These are phyloP conservation scores for Spinus pinus DNA, from an alignment of 2,797 vertebrate genomes.

Conservation along the genomic window DNA sequence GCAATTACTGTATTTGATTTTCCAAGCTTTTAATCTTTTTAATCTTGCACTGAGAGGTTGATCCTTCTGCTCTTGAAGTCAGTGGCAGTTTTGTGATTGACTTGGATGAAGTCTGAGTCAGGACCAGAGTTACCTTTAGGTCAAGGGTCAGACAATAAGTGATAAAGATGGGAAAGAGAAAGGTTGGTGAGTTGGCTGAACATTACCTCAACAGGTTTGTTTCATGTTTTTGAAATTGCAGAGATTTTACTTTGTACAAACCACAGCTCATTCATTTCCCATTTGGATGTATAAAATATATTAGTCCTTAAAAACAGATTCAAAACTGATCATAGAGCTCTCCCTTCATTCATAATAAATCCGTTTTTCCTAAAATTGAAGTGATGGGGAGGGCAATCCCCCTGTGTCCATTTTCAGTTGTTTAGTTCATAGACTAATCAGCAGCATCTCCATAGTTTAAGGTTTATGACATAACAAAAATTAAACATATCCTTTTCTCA, in stretches of 20 bases:
- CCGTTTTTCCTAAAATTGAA: constrained; percentile 11
- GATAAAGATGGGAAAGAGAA: background rate
- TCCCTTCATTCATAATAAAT: constrained; percentile 24
- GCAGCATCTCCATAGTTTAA: constrained; percentile 52
- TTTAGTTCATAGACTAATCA: constrained; percentile 60
- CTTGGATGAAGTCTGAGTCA: background rate
- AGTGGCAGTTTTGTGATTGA: background rate
- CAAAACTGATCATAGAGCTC: background rate
- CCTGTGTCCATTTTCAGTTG: constrained; percentile 51
- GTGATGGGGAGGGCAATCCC: constrained; percentile 1
- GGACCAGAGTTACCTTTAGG: background rate
- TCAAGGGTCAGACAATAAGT: background rate
- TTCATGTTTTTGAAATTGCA: background rate
- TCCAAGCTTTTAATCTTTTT: background rate
- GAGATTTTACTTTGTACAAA: background rate
- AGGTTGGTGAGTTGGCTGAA: background rate
- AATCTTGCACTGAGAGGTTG: background rate
- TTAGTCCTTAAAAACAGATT: constrained; percentile 27
- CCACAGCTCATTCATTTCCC: background rate
- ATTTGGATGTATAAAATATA: background rate
- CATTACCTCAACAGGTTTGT: background rate
- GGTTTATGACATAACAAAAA: constrained; percentile 69
- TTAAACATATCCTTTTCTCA: constrained; percentile 69
- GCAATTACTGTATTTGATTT: background rate
- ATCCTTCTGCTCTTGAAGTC: background rate